Conservation (phyloP, 1,140 invertebrate genomes). For the Pogonus chalceus region DNA sequence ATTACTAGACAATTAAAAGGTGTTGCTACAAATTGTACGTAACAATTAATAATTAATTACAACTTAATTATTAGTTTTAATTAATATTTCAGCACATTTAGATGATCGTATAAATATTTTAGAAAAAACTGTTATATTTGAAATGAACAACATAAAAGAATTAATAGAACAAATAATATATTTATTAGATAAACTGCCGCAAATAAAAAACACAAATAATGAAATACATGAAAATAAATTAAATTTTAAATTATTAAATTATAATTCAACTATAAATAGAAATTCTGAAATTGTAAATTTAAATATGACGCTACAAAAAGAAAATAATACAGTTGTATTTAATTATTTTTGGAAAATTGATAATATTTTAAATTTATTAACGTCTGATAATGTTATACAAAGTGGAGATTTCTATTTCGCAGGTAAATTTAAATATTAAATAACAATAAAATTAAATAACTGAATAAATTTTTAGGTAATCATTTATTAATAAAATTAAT, state of each 20-base stretch:
- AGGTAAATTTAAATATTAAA: neutral
- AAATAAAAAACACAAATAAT: neutral
- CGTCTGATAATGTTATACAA: neutral
- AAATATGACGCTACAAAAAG: slow-evolving; percentile 1
- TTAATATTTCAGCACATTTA: neutral
- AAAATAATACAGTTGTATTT: neutral
- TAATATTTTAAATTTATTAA: neutral
- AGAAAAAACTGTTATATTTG: neutral
- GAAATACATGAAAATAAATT: neutral
- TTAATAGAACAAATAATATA: neutral
- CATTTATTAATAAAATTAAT: neutral
- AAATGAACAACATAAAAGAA: slow-evolving; percentile 1
- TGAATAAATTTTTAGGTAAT: neutral
- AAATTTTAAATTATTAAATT: too few relatives aligned
- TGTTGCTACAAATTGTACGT: slow-evolving; percentile 42
- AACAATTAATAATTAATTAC: neutral
- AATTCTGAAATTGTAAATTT: neutral
- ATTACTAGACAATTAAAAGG: slow-evolving; percentile 42
- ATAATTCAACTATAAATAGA: neutral
- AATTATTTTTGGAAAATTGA: neutral
- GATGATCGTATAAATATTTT: neutral
- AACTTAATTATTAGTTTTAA: too few relatives aligned
- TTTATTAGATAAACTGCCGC: neutral
- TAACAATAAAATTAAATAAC: neutral
- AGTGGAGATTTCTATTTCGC: slow-evolving; percentile 1